Conservation (phyloP, 2,113 vertebrate genomes). For the Donacobius atricapilla region DNA sequence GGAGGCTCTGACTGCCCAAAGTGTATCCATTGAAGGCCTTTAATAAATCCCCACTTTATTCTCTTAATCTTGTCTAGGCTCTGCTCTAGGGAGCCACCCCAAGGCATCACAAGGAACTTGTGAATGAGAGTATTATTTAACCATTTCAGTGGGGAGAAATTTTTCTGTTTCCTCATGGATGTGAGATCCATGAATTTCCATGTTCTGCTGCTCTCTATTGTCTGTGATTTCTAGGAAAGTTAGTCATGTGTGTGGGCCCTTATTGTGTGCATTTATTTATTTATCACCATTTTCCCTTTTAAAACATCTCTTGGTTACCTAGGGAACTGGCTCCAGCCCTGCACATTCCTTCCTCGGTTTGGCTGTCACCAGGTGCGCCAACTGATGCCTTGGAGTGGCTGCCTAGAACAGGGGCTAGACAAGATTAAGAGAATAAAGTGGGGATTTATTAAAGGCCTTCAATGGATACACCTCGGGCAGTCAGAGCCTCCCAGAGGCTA, state of each 20-base stretch:
- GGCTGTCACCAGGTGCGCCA: background rate
- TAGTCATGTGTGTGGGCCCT: background rate
- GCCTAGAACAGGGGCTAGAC: background rate
- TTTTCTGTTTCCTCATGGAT: background rate
- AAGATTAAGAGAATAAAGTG: background rate
- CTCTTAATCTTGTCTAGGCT: background rate
- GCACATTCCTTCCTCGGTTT: background rate
- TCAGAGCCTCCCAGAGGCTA: background rate
- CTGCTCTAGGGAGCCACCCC: rapidly evolving
- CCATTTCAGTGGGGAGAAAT: background rate
- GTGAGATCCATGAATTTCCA: background rate
- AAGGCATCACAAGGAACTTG: background rate
- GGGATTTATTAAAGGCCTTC: background rate
- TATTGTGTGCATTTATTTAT: background rate
- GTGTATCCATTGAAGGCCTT: background rate
- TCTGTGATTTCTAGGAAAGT: background rate
- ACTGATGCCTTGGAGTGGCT: background rate
- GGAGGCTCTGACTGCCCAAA: too few species aligned
- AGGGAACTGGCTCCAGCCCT: constrained; percentile 2
- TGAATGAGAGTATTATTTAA: background rate
- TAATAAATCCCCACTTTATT: background rate
- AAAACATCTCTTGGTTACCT: background rate
- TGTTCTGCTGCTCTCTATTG: background rate
- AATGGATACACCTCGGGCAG: background rate
- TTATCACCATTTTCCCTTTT: background rate